Percentiles rank a stretch among this genome's conserved stretches.
phyloP scores from a whole-genome alignment of 2,888 invertebrate species.

The Watsonalla binaria region DNA sequence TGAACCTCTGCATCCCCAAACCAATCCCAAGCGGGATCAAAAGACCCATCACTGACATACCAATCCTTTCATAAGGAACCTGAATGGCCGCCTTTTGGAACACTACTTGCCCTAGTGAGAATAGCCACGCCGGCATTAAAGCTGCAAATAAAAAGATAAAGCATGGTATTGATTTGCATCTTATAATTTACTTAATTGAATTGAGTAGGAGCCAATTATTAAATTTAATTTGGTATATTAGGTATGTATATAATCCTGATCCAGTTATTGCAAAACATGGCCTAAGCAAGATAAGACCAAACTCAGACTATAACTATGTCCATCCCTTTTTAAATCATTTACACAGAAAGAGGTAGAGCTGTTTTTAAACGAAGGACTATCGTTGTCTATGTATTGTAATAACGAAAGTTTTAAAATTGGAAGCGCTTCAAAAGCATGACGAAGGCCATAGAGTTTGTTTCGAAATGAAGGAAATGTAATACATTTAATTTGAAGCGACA shows the following conservation, averaged over 20 bases:
- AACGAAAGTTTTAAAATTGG: too few relatives aligned
- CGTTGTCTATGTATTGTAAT: too few relatives aligned
- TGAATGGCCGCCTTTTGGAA: constrained; percentile 84
- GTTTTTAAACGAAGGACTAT: too few relatives aligned
- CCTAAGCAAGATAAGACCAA: too few relatives aligned
- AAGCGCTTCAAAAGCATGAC: too few relatives aligned
- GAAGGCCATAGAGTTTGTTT: too few relatives aligned
- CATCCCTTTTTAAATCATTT: too few relatives aligned
- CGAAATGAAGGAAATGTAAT: not conserved
- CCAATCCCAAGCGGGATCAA: constrained; percentile 84
- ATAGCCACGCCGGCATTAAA: constrained; percentile 94
- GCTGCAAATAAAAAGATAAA: constrained; percentile 61
- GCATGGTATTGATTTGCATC: not conserved
- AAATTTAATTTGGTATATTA: not conserved
- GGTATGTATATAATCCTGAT: too few relatives aligned
- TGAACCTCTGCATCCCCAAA: constrained; percentile 81
- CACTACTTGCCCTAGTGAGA: constrained; percentile 88
- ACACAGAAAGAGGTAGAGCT: too few relatives aligned
- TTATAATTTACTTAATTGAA: not conserved
- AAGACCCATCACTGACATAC: constrained; percentile 85
- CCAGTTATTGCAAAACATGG: too few relatives aligned
- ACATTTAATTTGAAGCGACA: not conserved
- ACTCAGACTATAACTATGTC: too few relatives aligned
- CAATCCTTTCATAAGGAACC: constrained; percentile 89
- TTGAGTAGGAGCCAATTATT: not conserved